Evolutionary conservation across 2,113 vertebrate genomes (phyloP).

Genomic region (Lophochroa leadbeateri): DNA sequence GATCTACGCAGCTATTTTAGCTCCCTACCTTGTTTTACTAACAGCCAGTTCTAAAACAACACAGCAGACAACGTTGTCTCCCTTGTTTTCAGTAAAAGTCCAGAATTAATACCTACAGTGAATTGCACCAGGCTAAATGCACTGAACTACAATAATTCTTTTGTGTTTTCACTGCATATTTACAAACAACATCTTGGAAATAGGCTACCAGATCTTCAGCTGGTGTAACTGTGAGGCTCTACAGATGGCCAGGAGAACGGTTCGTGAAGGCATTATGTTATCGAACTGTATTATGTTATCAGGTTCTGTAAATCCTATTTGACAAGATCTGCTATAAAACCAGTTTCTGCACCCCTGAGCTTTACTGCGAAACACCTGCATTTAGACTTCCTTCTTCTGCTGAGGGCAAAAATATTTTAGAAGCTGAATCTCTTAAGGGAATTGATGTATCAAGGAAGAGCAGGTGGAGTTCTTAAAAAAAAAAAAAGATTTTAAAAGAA

Average conservation of each 20-base stretch:
- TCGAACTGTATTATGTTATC: background rate
- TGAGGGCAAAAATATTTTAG: slow-evolving; percentile 38
- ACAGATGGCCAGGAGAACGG: slow-evolving; percentile 37
- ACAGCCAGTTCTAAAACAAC: background rate
- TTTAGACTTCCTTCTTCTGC: slow-evolving; percentile 20
- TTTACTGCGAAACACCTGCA: slow-evolving; percentile 44
- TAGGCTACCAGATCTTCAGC: slow-evolving; percentile 30
- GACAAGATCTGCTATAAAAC: slow-evolving; percentile 48
- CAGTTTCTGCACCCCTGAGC: slow-evolving; percentile 27
- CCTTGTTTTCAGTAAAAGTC: background rate
- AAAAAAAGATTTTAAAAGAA: background rate
- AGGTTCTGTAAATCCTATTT: slow-evolving; percentile 14
- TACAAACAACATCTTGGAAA: slow-evolving; percentile 52
- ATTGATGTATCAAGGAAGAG: slow-evolving; percentile 21
- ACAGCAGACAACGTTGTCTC: background rate
- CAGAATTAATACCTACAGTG: background rate
- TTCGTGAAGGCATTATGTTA: slow-evolving; percentile 20
- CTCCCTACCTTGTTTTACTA: background rate
- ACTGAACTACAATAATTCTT: slow-evolving; percentile 24
- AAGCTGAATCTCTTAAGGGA: slow-evolving; percentile 33
- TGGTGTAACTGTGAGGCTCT: background rate
- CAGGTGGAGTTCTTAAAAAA: slow-evolving; percentile 19
- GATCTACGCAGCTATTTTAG: background rate
- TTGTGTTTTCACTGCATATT: slow-evolving; percentile 13
- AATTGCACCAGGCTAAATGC: slow-evolving; percentile 2